Evolutionary conservation across 2,113 vertebrate genomes (phyloP), one percentile per base, ranked within the genome.

Genomic region (Macrotus californicus): DNA sequence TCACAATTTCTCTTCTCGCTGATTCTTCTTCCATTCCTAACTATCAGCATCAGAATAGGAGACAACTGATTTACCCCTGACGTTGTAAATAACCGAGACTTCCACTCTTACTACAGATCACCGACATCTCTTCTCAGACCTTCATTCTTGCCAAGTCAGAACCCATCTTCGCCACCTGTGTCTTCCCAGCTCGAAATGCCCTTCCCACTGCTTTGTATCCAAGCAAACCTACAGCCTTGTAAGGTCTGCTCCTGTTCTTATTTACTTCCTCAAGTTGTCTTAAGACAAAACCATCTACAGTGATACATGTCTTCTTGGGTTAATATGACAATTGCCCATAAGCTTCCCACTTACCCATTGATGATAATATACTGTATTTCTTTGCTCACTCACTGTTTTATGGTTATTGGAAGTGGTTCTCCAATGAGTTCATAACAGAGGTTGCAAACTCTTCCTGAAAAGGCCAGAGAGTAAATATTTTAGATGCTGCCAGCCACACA

Each of bases 1-100:
- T 93, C 75, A 75, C 26, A 12, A 81, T 92, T 96, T 72, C 67
- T 97, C 79, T 95, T 85, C 73, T 87, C 24, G 6, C 7, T 24
- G 26, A 41, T 86, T 79, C 69, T 92, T 15, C 13, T 79, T 43
- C 52, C 54, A 24, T 56, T 64, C 15, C 61, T 67, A 96, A 86
- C 75, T 75, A 93, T 26, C 64, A 86, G 50, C 79, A 80, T 69
- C 61, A 21, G 87, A 80, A 48, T 4, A 64, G 67, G 70, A 36
- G 72, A 89, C 12, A 86, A 50, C 46, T 29, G 11, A 56, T 86
- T 83, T 82, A 24, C n/a, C 66, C 12, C 19, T 39, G 89, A 43
- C 75, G 59, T 88, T 82, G 94, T 91, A 43, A 77, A n/a, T 72
- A 61, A 48, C 26, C 10, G 22, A 77, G 36, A 61, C 69, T 34